These are phyloP conservation scores for Drosophila lowei DNA, from an alignment of 1,140 invertebrate genomes.

Conservation along the genomic window DNA sequence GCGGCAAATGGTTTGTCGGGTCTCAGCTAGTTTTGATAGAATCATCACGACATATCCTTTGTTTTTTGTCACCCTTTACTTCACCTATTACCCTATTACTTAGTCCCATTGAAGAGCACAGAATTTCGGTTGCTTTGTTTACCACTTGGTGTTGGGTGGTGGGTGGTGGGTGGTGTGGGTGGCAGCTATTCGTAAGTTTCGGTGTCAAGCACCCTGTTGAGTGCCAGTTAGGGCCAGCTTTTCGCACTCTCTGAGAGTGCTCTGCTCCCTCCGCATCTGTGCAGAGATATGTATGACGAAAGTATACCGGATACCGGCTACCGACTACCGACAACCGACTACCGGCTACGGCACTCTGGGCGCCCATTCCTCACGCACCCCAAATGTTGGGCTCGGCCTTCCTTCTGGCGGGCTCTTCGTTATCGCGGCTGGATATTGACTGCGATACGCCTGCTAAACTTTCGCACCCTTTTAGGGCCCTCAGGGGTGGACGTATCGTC, in stretches of 20 bases:
- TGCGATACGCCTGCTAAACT: slow-evolving; percentile 62
- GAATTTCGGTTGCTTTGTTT: slow-evolving; percentile 26
- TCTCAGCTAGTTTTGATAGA: no score
- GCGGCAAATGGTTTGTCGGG: no score
- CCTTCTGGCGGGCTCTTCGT: neutral
- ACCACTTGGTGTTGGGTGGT: neutral
- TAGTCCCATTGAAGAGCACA: slow-evolving; percentile 14
- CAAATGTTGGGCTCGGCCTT: slow-evolving; percentile 4
- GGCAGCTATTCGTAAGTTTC: slow-evolving; percentile 25
- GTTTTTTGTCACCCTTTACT: no score
- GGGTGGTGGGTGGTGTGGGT: neutral
- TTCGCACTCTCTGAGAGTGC: slow-evolving; percentile 29
- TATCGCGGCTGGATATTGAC: slow-evolving; percentile 40
- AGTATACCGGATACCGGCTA: slow-evolving; percentile 1
- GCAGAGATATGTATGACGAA: slow-evolving; percentile 28
- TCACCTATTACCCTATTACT: no score
- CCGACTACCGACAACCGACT: slow-evolving; percentile 10
- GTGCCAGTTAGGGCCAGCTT: slow-evolving; percentile 41
- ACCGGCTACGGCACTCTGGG: slow-evolving; percentile 13
- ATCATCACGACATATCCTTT: no score
- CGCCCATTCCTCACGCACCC: slow-evolving; percentile 45
- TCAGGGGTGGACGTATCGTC: slow-evolving; percentile 42
- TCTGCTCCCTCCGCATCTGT: neutral
- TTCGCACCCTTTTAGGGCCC: slow-evolving; percentile 70
- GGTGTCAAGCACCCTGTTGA: slow-evolving; percentile 57